These are phyloP conservation scores for Otis tarda DNA, from an alignment of 2,113 vertebrate genomes.

Conservation along the genomic window DNA sequence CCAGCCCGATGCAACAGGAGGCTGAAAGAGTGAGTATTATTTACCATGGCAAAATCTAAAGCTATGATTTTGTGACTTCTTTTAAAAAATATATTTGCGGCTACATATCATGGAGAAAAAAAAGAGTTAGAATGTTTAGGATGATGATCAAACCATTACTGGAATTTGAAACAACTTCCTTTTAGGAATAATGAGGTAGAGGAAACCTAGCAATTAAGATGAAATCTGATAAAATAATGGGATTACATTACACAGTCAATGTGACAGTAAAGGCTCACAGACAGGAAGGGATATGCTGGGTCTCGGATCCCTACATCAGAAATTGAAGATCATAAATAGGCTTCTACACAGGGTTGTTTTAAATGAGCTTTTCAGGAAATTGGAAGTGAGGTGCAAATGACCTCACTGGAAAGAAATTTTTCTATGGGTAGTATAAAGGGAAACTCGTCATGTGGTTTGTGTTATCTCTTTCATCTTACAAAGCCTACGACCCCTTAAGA, in stretches of 20 bases:
- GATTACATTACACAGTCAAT: background rate
- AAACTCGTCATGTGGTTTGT: background rate
- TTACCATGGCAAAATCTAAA: background rate
- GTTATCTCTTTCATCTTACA: constrained; percentile 21
- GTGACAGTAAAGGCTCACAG: constrained; percentile 6
- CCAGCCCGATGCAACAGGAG: background rate
- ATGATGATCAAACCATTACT: background rate
- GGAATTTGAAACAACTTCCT: constrained; percentile 16
- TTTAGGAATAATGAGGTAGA: constrained; percentile 22
- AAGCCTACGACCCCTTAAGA: background rate
- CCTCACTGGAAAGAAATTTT: constrained; percentile 30
- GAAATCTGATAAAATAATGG: constrained; percentile 40
- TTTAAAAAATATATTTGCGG: background rate
- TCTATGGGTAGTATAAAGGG: background rate
- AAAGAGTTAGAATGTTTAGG: background rate
- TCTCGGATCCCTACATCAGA: background rate
- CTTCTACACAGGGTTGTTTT: background rate
- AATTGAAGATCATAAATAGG: constrained; percentile 5
- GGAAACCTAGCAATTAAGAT: constrained; percentile 12
- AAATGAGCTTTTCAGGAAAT: constrained; percentile 50
- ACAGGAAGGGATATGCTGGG: background rate
- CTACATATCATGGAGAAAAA: background rate
- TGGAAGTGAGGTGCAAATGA: constrained; percentile 35
- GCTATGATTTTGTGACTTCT: background rate
- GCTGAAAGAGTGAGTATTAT: background rate